Conservation (phyloP, 2,888 invertebrate species). For the Pantelozetes paolii region DNA sequence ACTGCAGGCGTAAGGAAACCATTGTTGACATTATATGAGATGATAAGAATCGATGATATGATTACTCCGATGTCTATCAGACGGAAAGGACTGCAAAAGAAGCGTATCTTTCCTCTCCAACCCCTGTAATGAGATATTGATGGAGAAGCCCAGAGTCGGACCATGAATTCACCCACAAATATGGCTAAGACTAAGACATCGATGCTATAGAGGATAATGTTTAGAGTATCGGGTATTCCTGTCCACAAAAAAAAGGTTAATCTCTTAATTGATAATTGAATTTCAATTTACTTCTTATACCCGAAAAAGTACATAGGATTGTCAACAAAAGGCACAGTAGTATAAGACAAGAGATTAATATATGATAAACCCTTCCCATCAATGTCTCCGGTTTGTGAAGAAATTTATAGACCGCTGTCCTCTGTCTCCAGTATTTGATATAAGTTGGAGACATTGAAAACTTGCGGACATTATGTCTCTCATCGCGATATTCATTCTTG, state of each 20-base stretch:
- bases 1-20: background rate
- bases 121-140: slow-evolving; percentile 35
- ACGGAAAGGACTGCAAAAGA: slow-evolving; percentile 25
- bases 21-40: background rate
- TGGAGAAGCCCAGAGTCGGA: slow-evolving; percentile 18
- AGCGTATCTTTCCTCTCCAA: slow-evolving; percentile 10
- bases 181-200: background rate
- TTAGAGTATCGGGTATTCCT: background rate
- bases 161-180: background rate
- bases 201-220: background rate
- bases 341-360: slow-evolving; percentile 26
- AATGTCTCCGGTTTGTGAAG: slow-evolving; percentile 26
- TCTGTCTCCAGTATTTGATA: slow-evolving; percentile 23
- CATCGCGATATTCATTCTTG: background rate
- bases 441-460: background rate
- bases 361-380: slow-evolving; percentile 20
- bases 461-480: background rate
- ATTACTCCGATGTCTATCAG: slow-evolving; percentile 21
- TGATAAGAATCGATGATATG: slow-evolving; percentile 12
- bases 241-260: background rate
- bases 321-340: slow-evolving; percentile 30
- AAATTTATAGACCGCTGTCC: slow-evolving; percentile 34
- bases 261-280: background rate
- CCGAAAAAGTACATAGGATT: slow-evolving; percentile 9
- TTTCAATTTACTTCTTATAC: background rate